Evolutionary conservation across 2,888 invertebrate species (phyloP), one percentile per base, ranked within the genome.

Genomic region (Nudaria mundana): DNA sequence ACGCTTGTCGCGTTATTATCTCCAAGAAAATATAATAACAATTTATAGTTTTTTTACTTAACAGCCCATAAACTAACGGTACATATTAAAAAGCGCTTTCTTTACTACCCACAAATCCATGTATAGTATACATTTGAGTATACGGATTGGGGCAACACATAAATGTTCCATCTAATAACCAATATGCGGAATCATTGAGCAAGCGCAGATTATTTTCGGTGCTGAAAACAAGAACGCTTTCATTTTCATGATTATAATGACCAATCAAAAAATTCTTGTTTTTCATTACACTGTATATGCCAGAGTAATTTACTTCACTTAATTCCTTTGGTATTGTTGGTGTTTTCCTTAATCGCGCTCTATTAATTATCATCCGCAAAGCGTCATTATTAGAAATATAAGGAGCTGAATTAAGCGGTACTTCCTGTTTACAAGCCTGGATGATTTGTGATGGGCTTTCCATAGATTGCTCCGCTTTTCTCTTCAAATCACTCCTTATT

Each of bases 31-130:
- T 29, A 29, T 29, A 29, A 11, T 29, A 29, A 12, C 29, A 29
- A 29, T 29, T 29, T 29, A n/a, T n/a, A 29, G 29, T 29, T 11
- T 29, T 29, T 6, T 29, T 29, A 29, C 29, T 29, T 29, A 11
- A n/a, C 15, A 29, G 29, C 15, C 29, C 29, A 29, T 29, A 8
- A 3, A 22, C 22, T 22, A 22, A 22, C 7, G 22, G 22, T 22
- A 22, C 3, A 8, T 7, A 7, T 29, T 29, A 14, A 29, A 29
- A 29, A 13, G 29, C 29, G 13, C 13, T n/a, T 29, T 29, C 29
- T n/a, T 29, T 29, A 29, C n/a, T 29, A 29, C 29, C 15, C 29
- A 29, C 29, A 29, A 29, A 29, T 29, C 13, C 29, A 13, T 29
- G 29, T 29, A 29, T 29, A 29, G 13, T 13, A 13, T 29, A 15